Conservation (phyloP, 2,797 vertebrate species). For the Cirrhinus mrigala region DNA sequence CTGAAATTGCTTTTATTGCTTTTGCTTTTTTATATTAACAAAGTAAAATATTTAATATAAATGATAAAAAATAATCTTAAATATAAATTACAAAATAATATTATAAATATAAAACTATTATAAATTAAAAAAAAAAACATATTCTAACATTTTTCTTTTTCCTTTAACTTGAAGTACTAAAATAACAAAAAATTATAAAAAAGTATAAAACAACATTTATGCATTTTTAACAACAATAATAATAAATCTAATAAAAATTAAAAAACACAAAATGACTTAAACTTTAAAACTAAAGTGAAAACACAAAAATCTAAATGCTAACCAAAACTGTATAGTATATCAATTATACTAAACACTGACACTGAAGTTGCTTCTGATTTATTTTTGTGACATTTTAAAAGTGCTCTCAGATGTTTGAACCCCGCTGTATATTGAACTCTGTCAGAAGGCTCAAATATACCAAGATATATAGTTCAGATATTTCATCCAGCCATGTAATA, state of each 20-base stretch:
- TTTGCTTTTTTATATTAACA: too few relatives aligned
- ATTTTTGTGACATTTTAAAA: not conserved
- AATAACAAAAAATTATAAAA: not conserved
- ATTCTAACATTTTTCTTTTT: too few relatives aligned
- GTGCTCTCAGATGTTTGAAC: not conserved
- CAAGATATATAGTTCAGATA: not conserved
- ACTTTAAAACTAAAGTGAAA: not conserved
- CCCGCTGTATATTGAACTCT: not conserved
- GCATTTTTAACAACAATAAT: not conserved
- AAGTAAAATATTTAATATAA: too few relatives aligned
- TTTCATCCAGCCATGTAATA: not conserved
- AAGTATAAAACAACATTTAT: not conserved
- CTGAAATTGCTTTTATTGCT: not conserved
- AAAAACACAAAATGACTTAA: too few relatives aligned
- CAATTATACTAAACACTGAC: not conserved
- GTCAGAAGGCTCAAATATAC: not conserved
- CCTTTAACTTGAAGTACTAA: not conserved
- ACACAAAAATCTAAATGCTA: not conserved
- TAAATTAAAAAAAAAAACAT: too few relatives aligned
- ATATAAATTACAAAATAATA: too few relatives aligned
- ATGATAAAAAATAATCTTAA: too few relatives aligned
- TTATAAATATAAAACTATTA: too few relatives aligned
- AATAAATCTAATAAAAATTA: not conserved
- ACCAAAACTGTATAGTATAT: not conserved
- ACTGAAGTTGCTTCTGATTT: not conserved